Evolutionary conservation across 2,113 vertebrate species (phyloP).

Genomic region (Phocoena phocoena): DNA sequence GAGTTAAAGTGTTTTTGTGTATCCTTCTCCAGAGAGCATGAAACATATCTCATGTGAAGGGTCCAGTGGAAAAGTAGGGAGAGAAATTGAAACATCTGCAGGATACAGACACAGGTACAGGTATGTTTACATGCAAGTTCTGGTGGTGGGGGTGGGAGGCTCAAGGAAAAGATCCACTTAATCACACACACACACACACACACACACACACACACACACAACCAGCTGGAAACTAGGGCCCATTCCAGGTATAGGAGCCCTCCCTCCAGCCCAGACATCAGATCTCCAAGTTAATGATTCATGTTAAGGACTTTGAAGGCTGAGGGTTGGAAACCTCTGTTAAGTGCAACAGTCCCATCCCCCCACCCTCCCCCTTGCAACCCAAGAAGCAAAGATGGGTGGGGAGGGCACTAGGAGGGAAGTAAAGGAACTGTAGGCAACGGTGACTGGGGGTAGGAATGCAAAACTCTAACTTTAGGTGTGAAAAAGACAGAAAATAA

Average conservation of each 20-base stretch:
- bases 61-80: neutral
- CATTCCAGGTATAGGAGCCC: neutral
- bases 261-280: constrained; percentile 47
- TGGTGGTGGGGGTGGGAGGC: neutral
- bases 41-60: neutral
- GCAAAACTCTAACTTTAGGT: neutral
- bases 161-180: neutral
- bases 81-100: neutral
- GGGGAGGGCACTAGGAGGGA: neutral
- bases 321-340: constrained; percentile 26
- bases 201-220: neutral
- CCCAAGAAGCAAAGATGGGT: neutral
- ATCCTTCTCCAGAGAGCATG: neutral
- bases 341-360: neutral
- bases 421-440: neutral
- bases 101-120: neutral
- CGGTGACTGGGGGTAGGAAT: neutral
- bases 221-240: neutral
- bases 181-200: neutral
- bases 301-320: constrained; percentile 49
- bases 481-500: constrained; percentile 43
- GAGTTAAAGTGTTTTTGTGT: neutral
- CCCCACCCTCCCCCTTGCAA: neutral
- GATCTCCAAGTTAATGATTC: constrained; percentile 76
- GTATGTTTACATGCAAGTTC: neutral